These are phyloP conservation scores for Microtus montanus DNA, from an alignment of 2,113 vertebrate genomes.

Conservation along the genomic window DNA sequence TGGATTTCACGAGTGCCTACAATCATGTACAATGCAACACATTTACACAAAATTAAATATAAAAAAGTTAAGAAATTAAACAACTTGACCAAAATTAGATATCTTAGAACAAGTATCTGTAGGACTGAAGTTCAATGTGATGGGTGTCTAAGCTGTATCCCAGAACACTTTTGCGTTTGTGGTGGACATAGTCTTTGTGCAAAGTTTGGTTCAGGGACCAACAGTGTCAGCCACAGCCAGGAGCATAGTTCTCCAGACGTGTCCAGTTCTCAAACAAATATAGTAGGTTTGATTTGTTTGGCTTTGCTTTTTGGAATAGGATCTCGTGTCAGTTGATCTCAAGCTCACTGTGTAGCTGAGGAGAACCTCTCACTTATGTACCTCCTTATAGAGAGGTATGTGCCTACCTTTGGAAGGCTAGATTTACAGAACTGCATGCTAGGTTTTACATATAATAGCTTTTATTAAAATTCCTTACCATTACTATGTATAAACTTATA, in stretches of 20 bases:
- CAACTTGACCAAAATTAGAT: background rate
- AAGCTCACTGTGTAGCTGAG: background rate
- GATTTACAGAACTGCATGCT: background rate
- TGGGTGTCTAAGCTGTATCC: background rate
- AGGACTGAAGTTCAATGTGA: background rate
- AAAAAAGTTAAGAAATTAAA: background rate
- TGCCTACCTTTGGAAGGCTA: too few species aligned
- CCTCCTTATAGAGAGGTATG: background rate
- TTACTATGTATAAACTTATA: background rate
- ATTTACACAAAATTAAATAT: background rate
- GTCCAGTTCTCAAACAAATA: background rate
- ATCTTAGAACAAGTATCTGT: background rate
- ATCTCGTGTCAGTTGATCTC: background rate
- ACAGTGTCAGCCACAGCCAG: background rate
- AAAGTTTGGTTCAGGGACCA: background rate
- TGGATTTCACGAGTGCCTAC: background rate
- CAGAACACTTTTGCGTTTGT: background rate
- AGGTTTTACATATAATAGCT: background rate
- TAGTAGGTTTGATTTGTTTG: background rate
- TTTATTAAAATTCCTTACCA: background rate
- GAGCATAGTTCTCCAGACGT: background rate
- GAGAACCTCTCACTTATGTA: background rate
- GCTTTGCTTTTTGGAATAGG: background rate
- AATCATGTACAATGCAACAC: background rate
- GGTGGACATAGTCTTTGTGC: background rate